phyloP scores from a whole-genome alignment of 2,113 vertebrate genomes.

The Coregonus clupeaformis region DNA sequence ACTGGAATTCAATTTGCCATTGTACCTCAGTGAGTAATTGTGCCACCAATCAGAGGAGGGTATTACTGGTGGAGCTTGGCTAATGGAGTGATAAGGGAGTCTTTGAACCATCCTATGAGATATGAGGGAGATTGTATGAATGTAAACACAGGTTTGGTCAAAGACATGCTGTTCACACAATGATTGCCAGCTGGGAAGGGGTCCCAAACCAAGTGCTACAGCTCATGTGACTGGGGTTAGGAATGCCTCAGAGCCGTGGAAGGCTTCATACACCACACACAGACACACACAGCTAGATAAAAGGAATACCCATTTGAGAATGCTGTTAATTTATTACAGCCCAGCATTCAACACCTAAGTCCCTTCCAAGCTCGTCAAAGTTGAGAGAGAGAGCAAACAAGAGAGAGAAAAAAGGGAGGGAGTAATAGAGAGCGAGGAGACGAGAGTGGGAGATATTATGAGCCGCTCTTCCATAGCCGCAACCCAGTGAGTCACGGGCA shows the following conservation, averaged over 20 bases:
- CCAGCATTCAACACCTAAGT: too few species aligned
- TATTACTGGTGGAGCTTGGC: slow-evolving; percentile 3
- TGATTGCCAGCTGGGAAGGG: neutral
- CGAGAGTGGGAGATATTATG: neutral
- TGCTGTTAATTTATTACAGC: too few species aligned
- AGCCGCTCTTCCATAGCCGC: too few species aligned
- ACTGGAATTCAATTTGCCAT: too few species aligned
- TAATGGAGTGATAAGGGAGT: slow-evolving; percentile 2
- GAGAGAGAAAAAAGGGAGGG: too few species aligned
- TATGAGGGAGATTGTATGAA: neutral
- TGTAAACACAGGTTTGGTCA: neutral
- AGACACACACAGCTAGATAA: neutral
- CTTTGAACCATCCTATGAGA: neutral
- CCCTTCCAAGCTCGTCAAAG: too few species aligned
- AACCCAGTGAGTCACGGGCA: neutral
- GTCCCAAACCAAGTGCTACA: neutral
- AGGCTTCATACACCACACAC: neutral
- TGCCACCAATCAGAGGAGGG: neutral
- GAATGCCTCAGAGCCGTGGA: slow-evolving; percentile 10
- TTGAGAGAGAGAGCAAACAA: too few species aligned
- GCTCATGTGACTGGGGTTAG: slow-evolving; percentile 10
- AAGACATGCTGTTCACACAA: neutral
- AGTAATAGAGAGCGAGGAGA: neutral
- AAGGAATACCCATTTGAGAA: too few species aligned
- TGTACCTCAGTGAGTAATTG: neutral